phyloP scores from a whole-genome alignment of 2,888 invertebrate species.

The Pollenia griseotomentosa region DNA sequence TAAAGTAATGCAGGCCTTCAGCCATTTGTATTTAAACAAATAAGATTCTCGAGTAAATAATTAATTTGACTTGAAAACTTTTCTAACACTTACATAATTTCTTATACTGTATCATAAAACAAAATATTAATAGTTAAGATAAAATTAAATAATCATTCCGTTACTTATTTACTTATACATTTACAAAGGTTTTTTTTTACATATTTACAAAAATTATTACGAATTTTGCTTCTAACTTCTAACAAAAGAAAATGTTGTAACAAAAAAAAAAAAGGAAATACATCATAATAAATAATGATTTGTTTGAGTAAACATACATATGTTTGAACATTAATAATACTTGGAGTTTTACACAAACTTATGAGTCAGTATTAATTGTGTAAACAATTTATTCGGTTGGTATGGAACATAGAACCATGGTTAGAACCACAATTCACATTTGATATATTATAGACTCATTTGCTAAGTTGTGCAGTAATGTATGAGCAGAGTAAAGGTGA shows the following conservation, averaged over 20 bases:
- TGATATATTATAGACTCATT: conserved; percentile 19
- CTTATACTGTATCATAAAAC: neutral
- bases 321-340: conserved; percentile 21
- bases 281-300: neutral
- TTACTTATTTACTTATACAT: neutral
- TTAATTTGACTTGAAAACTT: conserved; percentile 55
- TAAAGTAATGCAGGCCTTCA: no score
- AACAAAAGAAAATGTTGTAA: neutral
- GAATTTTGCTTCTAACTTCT: neutral
- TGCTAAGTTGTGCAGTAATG: neutral
- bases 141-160: neutral
- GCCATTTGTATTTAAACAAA: no score
- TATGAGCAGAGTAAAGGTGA: neutral
- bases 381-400: neutral
- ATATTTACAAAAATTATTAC: conserved; percentile 4
- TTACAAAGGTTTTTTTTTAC: neutral
- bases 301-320: neutral
- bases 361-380: conserved; percentile 40
- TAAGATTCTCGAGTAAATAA: conserved; percentile 23
- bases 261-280: neutral
- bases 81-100: neutral
- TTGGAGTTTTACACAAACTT: conserved; percentile 31
- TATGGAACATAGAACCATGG: neutral
- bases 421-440: conserved; percentile 3
- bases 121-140: neutral